Evolutionary conservation across 2,113 vertebrate species (phyloP).

Genomic region (Periophthalmodon schlosseri): DNA sequence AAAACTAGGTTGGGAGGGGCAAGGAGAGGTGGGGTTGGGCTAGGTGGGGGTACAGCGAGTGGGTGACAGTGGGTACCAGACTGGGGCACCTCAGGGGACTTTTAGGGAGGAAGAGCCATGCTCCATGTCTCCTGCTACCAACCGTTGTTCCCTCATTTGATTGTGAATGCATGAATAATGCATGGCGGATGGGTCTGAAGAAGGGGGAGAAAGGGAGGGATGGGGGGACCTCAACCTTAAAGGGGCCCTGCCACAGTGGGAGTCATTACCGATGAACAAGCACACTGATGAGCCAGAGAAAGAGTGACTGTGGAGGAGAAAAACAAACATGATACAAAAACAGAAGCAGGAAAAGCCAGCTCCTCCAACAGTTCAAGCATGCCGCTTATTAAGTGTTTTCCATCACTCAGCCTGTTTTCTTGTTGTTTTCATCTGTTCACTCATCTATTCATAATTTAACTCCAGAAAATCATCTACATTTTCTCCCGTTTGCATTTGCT

Average conservation of each 20-base stretch:
- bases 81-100: constrained; percentile 91
- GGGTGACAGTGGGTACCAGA: constrained; percentile 88
- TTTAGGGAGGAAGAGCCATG: constrained; percentile 95
- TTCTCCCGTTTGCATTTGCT: constrained; percentile 50
- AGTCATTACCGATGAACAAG: constrained; percentile 83
- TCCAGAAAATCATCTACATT: constrained; percentile 39
- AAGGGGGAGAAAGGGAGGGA: constrained; percentile 48
- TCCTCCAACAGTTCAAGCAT: constrained; percentile 68
- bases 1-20: constrained; percentile 46
- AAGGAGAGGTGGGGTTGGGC: constrained; percentile 70
- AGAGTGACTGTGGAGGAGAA: constrained; percentile 57
- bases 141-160: constrained; percentile 95
- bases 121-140: constrained; percentile 87
- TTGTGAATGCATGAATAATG: constrained; percentile 97
- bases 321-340: constrained; percentile 77
- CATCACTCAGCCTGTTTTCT: constrained; percentile 65
- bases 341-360: constrained; percentile 67
- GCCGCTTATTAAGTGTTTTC: constrained; percentile 62
- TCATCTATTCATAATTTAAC: constrained; percentile 64
- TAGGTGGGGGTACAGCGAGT: constrained; percentile 71
- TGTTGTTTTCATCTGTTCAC: constrained; percentile 72
- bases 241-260: constrained; percentile 82
- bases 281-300: constrained; percentile 76
- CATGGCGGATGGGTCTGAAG: constrained; percentile 79
- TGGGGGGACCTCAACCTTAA: constrained; percentile 77